Percentiles rank a stretch among this genome's conserved stretches.
These are phyloP conservation scores for Triops cancriformis DNA, from an alignment of 1,140 invertebrate species.

Conservation along the genomic window DNA sequence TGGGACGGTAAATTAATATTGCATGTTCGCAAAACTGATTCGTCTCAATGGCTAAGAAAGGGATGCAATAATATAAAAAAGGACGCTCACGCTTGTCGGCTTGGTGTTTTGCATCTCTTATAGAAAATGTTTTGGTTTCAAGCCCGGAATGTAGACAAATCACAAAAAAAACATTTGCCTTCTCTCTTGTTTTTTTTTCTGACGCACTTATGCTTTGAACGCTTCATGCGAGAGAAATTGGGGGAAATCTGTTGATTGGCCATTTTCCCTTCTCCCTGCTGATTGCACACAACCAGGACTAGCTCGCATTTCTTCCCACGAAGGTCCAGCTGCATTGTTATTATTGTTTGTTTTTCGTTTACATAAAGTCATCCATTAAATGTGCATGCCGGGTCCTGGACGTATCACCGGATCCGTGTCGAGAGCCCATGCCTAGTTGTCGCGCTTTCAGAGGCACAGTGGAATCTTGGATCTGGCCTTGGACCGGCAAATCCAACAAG, in stretches of 20 bases:
- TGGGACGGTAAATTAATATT: conserved; percentile 10
- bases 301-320: neutral
- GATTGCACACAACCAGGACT: conserved; percentile 10
- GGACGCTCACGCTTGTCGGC: neutral
- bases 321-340: neutral
- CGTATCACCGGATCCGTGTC: neutral
- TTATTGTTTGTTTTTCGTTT: neutral
- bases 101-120: neutral
- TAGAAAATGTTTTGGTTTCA: neutral
- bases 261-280: conserved; percentile 1
- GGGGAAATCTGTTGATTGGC: neutral
- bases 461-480: conserved; percentile 54
- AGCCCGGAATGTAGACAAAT: conserved; percentile 7
- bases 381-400: neutral
- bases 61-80: neutral
- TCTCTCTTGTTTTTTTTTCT: too few relatives aligned
- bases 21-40: neutral
- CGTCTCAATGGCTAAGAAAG: neutral
- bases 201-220: neutral
- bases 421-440: conserved; percentile 14
- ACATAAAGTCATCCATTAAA: neutral
- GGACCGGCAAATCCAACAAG: conserved; percentile 52
- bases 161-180: neutral
- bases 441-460: conserved; percentile 51
- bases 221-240: neutral